Conservation (phyloP, 2,113 vertebrate species). For the Microtus oregoni region DNA sequence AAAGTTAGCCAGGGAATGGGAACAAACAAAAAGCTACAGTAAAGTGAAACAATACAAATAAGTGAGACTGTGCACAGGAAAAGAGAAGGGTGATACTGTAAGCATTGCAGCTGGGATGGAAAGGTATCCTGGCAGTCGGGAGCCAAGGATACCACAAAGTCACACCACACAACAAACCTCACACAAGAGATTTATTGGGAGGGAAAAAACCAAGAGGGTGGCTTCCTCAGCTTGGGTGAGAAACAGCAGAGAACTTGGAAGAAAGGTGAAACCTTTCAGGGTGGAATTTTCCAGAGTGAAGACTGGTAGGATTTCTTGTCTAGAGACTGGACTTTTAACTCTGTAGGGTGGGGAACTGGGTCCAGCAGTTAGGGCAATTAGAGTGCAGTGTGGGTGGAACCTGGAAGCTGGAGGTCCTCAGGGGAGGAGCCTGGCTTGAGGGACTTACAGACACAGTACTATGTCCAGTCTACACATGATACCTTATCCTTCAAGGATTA, state of each 20-base stretch:
- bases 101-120: background rate
- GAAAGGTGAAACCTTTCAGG: no score
- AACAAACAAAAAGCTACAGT: conserved; percentile 15
- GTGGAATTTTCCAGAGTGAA: background rate
- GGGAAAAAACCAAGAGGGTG: background rate
- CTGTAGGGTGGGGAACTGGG: background rate
- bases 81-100: background rate
- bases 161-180: background rate
- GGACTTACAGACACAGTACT: background rate
- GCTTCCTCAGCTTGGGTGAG: background rate
- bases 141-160: background rate
- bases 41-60: background rate
- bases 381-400: background rate
- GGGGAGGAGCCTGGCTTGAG: background rate
- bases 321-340: background rate
- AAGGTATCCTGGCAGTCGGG: background rate
- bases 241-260: background rate
- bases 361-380: background rate
- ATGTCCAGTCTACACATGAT: background rate
- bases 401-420: background rate
- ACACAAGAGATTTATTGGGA: background rate
- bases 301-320: background rate
- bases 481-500: background rate
- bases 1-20: background rate
- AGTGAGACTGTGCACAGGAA: background rate